Base-by-base conservation (phyloP, 2,797 vertebrate species). In the Takifugu ocellatus region DNA sequence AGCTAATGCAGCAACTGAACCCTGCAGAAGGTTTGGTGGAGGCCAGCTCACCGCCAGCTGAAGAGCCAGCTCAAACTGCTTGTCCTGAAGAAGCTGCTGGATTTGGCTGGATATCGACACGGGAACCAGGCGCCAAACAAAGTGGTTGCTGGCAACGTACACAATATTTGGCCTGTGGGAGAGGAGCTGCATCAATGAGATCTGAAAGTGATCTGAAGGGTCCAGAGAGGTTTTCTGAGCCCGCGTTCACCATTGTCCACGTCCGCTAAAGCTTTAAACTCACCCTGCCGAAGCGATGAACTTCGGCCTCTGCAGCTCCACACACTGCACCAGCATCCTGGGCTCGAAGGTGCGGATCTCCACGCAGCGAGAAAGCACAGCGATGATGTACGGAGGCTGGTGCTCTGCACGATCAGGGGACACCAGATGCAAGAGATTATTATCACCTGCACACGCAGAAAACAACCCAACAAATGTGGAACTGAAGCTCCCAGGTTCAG, bases 131-230 rank as follows among this genome's bases (percentile, higher is more conserved):
- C 97, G 92, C 97, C 97, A 99, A 60, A 99, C 97, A 81, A 99
- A 99, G 84, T 99, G 97, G 91, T 98, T 99, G 85, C 97, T 99
- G 83, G 97, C 96, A 54, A 99, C 96, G 3, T 99, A 99, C 59
- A 99, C 94, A 56, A 95, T 92, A 77, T 98, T 96, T 60, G 91
- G 91, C 69, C 94, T 99, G 84, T 21, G 68, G 62, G 42, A 76
- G 59, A 70, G 16, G 52, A 51, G 45, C 58, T 33, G 44, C 63
- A 29, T 49, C 54, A 53, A 46, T 10, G 36, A 49, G 21, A 21
- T 21, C 21, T 31, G 27, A 43, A 21, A 36, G 25, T 56, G 8
- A 55, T 49, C 56, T 27, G 47, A 29, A 27, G 8, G 8, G 57
- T 26, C 25, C 21, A 49, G 54, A 56, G 25, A 12, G 24, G 24